Evolutionary conservation across 2,888 invertebrate species (phyloP).

Genomic region (Halictus ligatus): DNA sequence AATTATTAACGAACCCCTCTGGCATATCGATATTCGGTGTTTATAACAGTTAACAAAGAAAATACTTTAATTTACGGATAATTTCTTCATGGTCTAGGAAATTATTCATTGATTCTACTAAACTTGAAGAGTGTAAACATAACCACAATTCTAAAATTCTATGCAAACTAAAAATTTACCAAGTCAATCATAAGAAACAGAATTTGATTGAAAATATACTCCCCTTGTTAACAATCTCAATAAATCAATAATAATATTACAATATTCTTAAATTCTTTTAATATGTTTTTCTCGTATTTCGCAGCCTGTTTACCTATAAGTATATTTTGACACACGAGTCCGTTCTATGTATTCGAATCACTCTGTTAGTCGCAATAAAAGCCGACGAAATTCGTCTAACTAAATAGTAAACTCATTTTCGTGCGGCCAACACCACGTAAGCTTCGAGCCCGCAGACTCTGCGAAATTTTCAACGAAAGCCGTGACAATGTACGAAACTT

Average conservation of each 20-base stretch:
- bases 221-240: not conserved
- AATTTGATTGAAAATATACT: not conserved
- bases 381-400: not conserved
- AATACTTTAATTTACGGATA: not conserved
- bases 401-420: not conserved
- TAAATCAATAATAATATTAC: not conserved
- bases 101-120: not conserved
- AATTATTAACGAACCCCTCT: not conserved
- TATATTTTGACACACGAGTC: too few relatives aligned
- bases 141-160: not conserved
- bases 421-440: not conserved
- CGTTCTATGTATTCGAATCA: too few relatives aligned
- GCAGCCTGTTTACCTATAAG: too few relatives aligned
- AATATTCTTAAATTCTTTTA: too few relatives aligned
- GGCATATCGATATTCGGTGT: not conserved
- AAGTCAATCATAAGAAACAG: too few relatives aligned
- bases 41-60: not conserved
- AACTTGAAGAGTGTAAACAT: too few relatives aligned
- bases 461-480: not conserved
- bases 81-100: not conserved
- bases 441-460: not conserved
- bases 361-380: too few relatives aligned
- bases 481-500: constrained; percentile 10
- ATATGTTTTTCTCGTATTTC: too few relatives aligned
- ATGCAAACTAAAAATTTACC: not conserved